Evolutionary conservation across 2,797 vertebrate genomes (phyloP), one percentile per base, ranked within the genome.

Genomic region (Macrochelys suwanniensis): DNA sequence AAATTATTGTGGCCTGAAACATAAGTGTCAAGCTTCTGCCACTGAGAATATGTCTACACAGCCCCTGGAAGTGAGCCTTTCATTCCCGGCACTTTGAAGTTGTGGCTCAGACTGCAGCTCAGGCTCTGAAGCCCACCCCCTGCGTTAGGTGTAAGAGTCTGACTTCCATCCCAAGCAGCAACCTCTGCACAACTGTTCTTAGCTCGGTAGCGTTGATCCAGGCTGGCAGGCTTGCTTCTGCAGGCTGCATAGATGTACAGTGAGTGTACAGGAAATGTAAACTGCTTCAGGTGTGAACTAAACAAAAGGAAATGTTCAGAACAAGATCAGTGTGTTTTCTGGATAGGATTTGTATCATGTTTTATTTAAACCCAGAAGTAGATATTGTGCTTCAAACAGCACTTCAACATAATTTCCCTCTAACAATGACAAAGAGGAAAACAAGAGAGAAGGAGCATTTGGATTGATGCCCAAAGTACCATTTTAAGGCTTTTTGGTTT

Each of bases 401-500:
- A 3, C 5, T 23, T 42, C 45, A 17, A 31, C 26, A 42, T 33
- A 0, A 0, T 1, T 65, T 90, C 78, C 59, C 1, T 50, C 3
- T 80, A 82, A 49, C 28, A 88, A 87, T 87, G 74, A 42, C 8
- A 68, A 85, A 83, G 42, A 57, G 28, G 83, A 76, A 93, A 65
- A 0, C 0, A 5, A 6, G 10, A 5, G 76, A 92, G 93, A 87
- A 31, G 42, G 56, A 79, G 4, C 80, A 86, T 86, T 96, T 97
- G 92, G 91, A 94, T 84, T 92, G 33, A 84, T 95, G 80, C 91
- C 94, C 53, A 26, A 94, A 90, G 37, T 91, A 16, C 83, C 51
- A 92, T 96, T 97, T 95, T 95, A 82, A 90, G 56, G 78, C 85
- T 89, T 26, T 17, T 26, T n/a, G 50, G 50, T 11, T 95, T 37